Conservation (phyloP, 2,113 vertebrate species). For the Prunella fulvescens region DNA sequence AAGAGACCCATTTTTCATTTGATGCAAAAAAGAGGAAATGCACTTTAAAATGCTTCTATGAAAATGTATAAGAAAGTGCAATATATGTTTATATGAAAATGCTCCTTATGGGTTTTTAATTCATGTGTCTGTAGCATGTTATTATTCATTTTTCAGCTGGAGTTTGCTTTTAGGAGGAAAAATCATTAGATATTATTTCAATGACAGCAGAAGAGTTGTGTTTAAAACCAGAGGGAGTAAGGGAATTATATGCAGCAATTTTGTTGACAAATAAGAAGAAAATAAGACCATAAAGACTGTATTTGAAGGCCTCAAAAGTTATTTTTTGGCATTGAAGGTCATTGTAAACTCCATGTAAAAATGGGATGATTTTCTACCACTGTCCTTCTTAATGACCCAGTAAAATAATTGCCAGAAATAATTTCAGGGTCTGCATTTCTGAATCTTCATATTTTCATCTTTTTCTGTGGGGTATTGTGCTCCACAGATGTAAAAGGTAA, state of each 20-base stretch:
- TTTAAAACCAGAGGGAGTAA: slow-evolving; percentile 40
- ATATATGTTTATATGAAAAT: neutral
- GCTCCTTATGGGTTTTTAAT: neutral
- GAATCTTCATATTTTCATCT: neutral
- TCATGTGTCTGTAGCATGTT: neutral
- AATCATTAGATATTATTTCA: slow-evolving; percentile 45
- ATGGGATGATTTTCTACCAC: neutral
- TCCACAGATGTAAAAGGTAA: neutral
- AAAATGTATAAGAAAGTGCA: neutral
- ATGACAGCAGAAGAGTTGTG: slow-evolving; percentile 5
- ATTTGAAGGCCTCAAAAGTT: neutral
- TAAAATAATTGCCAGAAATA: neutral
- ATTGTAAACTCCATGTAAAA: neutral
- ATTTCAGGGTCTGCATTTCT: neutral
- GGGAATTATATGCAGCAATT: neutral
- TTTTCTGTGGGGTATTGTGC: neutral
- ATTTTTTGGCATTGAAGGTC: neutral
- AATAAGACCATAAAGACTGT: neutral
- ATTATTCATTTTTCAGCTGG: slow-evolving; percentile 18
- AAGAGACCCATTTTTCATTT: neutral
- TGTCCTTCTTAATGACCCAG: neutral
- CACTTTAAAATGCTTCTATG: neutral
- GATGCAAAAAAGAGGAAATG: neutral
- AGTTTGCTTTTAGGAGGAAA: neutral
- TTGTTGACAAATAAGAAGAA: neutral